Base-by-base conservation (phyloP, 2,113 vertebrate species). In the Turdus rufiventris region DNA sequence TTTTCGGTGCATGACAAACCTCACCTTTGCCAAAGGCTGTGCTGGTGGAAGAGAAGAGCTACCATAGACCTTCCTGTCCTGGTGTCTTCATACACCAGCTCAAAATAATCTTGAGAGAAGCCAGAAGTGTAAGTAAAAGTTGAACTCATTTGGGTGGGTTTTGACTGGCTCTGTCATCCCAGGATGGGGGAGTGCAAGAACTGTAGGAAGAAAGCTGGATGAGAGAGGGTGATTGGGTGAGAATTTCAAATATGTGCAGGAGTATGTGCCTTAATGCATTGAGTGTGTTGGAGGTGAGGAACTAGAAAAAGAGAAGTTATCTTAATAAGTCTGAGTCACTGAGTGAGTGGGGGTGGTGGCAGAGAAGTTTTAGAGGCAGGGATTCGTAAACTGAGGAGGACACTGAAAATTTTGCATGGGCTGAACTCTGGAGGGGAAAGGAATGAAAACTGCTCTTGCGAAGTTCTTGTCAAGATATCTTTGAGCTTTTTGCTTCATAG, bases 241-340 rank as follows among this genome's bases (percentile, higher is more conserved):
- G 54, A 62, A 81, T 88, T 95, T 89, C 74, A 82, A 36, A 23
- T 89, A 58, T 34, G 42, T 85, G 68, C 77, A 91, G 88, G 92
- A 84, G 83, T 90, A 24, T 74, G 91, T 89, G 80, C 62, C 90
- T 89, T 80, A 94, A 94, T 94, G 87, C 60, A 85, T 18, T 50
- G 76, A 96, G 65, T 74, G 66, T 96, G 94, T 91, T 94, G 96
- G 97, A 96, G 92, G 93, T 94, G 94, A 94, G 77, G 93, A 97
- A 92, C 91, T 89, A 95, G 89, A 95, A 94, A 92, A 94, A 94
- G 87, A 95, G 79, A 96, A 96, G 92, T 94, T 96, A 53, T 92
- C 94, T 93, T 94, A 95, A 96, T 95, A 88, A 95, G 63, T 79
- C 92, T 97, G 97, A 97, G 91, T 97, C 97, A 97, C 38, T 77